Conservation (phyloP, 2,888 invertebrate species). For the Diplolepis rosae region DNA sequence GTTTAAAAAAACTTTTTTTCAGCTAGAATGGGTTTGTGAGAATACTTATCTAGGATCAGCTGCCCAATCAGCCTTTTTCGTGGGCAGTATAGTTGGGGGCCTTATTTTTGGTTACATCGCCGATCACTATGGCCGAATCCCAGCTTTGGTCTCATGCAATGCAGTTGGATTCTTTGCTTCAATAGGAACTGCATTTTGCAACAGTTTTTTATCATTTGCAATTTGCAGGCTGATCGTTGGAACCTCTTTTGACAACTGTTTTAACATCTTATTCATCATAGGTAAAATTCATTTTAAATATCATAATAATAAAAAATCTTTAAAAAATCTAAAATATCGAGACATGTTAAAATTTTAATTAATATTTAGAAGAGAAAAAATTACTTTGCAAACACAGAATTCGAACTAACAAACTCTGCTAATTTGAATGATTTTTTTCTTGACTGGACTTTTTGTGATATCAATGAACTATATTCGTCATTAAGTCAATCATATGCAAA, state of each 20-base stretch:
- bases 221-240: constrained; percentile 88
- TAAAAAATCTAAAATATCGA: background rate
- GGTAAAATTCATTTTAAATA: constrained; percentile 77
- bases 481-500: no score
- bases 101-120: constrained; percentile 91
- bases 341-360: no score
- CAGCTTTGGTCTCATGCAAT: constrained; percentile 88
- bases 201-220: constrained; percentile 85
- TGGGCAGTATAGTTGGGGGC: constrained; percentile 91
- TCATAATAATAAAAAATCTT: background rate
- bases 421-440: no score
- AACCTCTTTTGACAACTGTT: constrained; percentile 91
- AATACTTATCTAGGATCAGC: constrained; percentile 85
- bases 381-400: no score
- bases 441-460: no score
- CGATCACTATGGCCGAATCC: constrained; percentile 89
- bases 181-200: constrained; percentile 84
- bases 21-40: constrained; percentile 93
- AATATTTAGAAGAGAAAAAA: no score
- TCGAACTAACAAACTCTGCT: no score
- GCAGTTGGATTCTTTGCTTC: constrained; percentile 83
- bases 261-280: constrained; percentile 93
- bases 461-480: no score
- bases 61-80: constrained; percentile 90
- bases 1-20: no score